phyloP scores from a whole-genome alignment of 2,113 vertebrate species.

The Gorsachius goisagi region DNA sequence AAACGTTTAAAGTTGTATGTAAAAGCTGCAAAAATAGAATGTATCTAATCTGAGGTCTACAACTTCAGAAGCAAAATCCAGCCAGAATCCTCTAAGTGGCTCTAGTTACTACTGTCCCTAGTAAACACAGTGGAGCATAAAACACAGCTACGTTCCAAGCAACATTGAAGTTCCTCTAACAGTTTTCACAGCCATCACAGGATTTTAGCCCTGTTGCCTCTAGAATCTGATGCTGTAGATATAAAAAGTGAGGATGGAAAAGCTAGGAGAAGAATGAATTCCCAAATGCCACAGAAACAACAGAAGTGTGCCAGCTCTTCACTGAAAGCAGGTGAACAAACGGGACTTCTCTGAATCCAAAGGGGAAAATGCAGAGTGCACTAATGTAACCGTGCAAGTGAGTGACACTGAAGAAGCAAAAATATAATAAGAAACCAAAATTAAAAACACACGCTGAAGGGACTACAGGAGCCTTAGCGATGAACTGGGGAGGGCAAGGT shows the following conservation, averaged over 20 bases:
- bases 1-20: neutral
- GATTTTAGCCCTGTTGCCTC: neutral
- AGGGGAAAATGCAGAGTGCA: neutral
- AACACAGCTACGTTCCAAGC: neutral
- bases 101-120: neutral
- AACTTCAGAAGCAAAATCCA: neutral
- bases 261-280: neutral
- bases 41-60: neutral
- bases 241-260: neutral
- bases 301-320: neutral
- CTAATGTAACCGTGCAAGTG: neutral
- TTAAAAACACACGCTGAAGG: neutral
- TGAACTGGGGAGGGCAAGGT: neutral
- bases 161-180: neutral
- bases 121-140: neutral
- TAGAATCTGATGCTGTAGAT: neutral
- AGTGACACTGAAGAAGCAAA: neutral
- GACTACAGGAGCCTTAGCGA: neutral
- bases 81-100: neutral
- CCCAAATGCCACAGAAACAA: neutral
- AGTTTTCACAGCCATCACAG: neutral
- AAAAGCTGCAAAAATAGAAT: neutral
- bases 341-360: accelerated
- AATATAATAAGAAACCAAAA: neutral
- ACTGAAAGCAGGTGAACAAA: neutral